These are phyloP conservation scores for Protobothrops flavoviridis DNA, from an alignment of 2,113 vertebrate species.

Conservation along the genomic window DNA sequence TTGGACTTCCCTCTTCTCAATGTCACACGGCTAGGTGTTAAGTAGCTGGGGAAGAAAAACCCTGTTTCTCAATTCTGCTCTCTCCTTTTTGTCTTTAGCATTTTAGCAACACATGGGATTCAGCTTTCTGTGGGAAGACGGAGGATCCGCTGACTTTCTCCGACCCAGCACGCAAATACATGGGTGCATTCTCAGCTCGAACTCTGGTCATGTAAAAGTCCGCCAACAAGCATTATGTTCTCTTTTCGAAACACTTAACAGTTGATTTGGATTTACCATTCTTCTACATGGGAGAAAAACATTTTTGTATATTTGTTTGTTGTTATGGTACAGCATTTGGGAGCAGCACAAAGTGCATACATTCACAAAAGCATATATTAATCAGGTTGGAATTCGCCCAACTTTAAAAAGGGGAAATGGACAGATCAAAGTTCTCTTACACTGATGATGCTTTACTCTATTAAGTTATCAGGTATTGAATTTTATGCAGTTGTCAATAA, in stretches of 20 bases:
- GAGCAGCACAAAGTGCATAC: conserved; percentile 88
- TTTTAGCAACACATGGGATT: conserved; percentile 83
- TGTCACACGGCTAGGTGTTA: neutral
- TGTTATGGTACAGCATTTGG: conserved; percentile 97
- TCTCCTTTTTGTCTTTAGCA: conserved; percentile 63
- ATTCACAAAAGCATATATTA: conserved; percentile 71
- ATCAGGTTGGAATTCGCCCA: conserved; percentile 85
- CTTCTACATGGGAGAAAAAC: conserved; percentile 74
- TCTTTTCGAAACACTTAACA: conserved; percentile 75
- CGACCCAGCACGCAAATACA: conserved; percentile 86
- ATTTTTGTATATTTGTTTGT: conserved; percentile 76
- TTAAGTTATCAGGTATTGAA: conserved; percentile 81
- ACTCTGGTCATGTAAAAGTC: conserved; percentile 90
- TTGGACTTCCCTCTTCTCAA: neutral
- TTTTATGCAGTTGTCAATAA: conserved; percentile 70
- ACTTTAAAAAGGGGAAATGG: conserved; percentile 77
- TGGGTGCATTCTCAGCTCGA: conserved; percentile 84
- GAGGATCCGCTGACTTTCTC: conserved; percentile 86
- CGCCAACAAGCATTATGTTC: conserved; percentile 73
- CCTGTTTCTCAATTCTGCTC: neutral
- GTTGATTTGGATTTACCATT: conserved; percentile 73
- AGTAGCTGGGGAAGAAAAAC: neutral
- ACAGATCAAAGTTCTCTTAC: conserved; percentile 57
- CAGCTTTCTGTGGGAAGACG: conserved; percentile 84
- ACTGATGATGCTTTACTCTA: conserved; percentile 74